Conservation (phyloP, 2,797 vertebrate species). For the Mareca penelope region DNA sequence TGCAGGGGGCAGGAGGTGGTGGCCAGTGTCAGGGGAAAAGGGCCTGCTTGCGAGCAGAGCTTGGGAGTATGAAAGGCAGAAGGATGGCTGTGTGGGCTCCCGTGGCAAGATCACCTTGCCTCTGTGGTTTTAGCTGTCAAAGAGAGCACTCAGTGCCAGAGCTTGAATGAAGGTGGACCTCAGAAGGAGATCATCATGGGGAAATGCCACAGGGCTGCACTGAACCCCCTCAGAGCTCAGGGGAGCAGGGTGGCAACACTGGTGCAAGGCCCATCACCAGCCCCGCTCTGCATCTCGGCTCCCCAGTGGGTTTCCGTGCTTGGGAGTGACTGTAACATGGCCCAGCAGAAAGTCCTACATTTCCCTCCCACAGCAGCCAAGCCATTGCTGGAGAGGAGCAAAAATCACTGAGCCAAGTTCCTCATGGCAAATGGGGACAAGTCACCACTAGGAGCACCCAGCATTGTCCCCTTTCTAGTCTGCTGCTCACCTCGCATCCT, state of each 20-base stretch:
- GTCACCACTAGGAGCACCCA: not conserved
- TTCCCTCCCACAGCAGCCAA: not conserved
- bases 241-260: not conserved
- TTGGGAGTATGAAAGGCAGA: not conserved
- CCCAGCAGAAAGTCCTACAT: not conserved
- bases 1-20: not conserved
- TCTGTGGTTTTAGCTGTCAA: not conserved
- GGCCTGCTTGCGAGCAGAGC: not conserved
- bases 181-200: not conserved
- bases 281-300: fast-evolving
- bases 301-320: not conserved
- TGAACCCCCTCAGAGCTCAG: not conserved
- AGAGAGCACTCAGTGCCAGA: not conserved
- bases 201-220: not conserved
- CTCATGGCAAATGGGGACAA: not conserved
- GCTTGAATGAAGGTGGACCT: fast-evolving
- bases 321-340: fast-evolving
- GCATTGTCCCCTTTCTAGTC: not conserved
- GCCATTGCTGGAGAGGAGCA: not conserved
- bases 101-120: not conserved
- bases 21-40: not conserved
- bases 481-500: not conserved
- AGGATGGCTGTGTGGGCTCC: not conserved
- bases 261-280: not conserved
- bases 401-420: not conserved